These are phyloP conservation scores for Garra rufa DNA, from an alignment of 2,113 vertebrate genomes.

Conservation along the genomic window DNA sequence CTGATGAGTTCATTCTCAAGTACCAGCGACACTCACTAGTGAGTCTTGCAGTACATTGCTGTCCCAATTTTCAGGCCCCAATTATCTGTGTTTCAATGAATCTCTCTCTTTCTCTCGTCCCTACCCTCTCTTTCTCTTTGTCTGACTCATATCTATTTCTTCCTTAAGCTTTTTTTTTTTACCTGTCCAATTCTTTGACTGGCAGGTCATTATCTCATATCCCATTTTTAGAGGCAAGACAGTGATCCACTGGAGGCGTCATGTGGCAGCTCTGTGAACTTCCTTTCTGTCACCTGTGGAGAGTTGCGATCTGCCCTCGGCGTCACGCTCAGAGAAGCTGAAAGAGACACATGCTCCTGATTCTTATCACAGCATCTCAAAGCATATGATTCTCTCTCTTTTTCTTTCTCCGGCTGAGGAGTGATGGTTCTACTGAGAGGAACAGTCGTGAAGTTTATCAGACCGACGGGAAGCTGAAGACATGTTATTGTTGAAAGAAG, in stretches of 20 bases:
- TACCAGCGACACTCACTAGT: slow-evolving; percentile 16
- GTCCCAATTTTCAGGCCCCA: slow-evolving; percentile 20
- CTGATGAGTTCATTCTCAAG: not conserved
- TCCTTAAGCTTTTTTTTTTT: not conserved
- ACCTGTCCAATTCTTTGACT: slow-evolving; percentile 42
- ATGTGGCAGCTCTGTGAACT: slow-evolving; percentile 39
- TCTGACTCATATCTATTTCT: not conserved
- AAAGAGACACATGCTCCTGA: slow-evolving; percentile 21
- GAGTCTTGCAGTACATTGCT: slow-evolving; percentile 1
- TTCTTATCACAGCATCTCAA: slow-evolving; percentile 30
- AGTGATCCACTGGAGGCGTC: slow-evolving; percentile 22
- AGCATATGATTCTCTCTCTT: slow-evolving; percentile 40
- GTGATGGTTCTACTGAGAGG: not conserved
- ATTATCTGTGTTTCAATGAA: slow-evolving; percentile 16
- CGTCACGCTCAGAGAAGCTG: slow-evolving; percentile 31
- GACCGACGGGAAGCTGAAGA: not conserved
- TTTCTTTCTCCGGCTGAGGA: not conserved
- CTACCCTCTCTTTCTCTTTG: not conserved
- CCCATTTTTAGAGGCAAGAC: slow-evolving; percentile 19
- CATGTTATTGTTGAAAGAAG: not conserved
- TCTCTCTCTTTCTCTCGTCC: slow-evolving; percentile 6
- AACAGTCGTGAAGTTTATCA: slow-evolving; percentile 25
- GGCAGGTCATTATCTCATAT: slow-evolving; percentile 30
- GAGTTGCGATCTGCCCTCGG: slow-evolving; percentile 14
- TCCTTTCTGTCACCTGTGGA: slow-evolving; percentile 32